Conservation (phyloP, 2,113 vertebrate species). For the Perca fluviatilis region DNA sequence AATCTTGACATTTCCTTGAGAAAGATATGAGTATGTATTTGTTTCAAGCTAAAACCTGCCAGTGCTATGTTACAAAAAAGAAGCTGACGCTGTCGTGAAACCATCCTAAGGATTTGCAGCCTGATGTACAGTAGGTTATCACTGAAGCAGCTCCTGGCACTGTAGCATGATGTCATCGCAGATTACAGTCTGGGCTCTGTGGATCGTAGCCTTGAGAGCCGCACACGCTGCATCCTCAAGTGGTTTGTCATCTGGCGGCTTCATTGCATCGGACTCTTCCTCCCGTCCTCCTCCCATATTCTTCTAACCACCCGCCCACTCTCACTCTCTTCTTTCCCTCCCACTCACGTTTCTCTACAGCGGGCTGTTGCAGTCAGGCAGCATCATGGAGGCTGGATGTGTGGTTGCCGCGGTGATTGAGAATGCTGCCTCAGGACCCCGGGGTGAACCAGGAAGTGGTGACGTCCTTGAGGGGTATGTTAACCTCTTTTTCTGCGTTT, state of each 20-base stretch:
- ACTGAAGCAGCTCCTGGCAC: slow-evolving; percentile 37
- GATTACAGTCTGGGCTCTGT: slow-evolving; percentile 63
- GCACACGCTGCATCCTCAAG: slow-evolving; percentile 55
- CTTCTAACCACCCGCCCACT: slow-evolving; percentile 38
- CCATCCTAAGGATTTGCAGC: slow-evolving; percentile 37
- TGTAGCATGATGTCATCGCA: slow-evolving; percentile 75
- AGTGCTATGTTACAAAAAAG: background rate
- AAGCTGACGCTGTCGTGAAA: slow-evolving; percentile 32
- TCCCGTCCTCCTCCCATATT: slow-evolving; percentile 29
- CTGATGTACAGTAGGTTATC: slow-evolving; percentile 35
- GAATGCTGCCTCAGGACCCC: slow-evolving; percentile 77
- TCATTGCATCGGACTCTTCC: slow-evolving; percentile 50
- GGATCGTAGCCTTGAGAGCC: slow-evolving; percentile 63
- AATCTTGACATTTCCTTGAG: slow-evolving; percentile 29
- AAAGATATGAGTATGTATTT: slow-evolving; percentile 14
- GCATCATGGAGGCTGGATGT: slow-evolving; percentile 84
- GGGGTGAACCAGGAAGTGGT: slow-evolving; percentile 79
- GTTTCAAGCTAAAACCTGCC: slow-evolving; percentile 23
- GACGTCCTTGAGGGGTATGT: slow-evolving; percentile 84
- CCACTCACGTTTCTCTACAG: slow-evolving; percentile 71
- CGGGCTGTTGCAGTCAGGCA: slow-evolving; percentile 81
- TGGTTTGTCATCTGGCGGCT: slow-evolving; percentile 72
- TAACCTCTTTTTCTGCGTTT: slow-evolving; percentile 35
- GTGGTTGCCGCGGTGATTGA: slow-evolving; percentile 83
- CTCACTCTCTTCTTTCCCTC: slow-evolving; percentile 43